Evolutionary conservation across 2,888 invertebrate species (phyloP), one percentile per base, ranked within the genome.

Genomic region (Drosophila koepferae): DNA sequence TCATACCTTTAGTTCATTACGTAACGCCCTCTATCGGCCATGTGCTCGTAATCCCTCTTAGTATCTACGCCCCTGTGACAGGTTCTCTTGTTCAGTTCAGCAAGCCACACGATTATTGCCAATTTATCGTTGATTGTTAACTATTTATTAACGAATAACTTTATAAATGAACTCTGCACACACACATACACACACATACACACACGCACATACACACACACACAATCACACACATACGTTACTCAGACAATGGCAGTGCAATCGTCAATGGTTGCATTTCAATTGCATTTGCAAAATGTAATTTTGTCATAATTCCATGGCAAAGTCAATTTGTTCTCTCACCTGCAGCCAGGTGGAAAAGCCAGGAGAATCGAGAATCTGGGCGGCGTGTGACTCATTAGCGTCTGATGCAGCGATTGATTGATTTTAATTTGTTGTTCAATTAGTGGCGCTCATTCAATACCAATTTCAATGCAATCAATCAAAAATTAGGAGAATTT

Each of bases 111-210:
- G 49, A 65, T 63, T 61, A 70, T 73, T 86, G 81, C 62, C 90
- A 86, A 86, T 86, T 86, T 90, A 86, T 74, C 75, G 81, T 64
- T 81, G 74, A 86, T 90, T 86, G 86, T 83, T 81, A 86, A 90
- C 86, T 83, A 90, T 86, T 88, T 86, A 86, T 86, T 90, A 88
- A 88, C 77, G 75, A 73, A 88, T 82, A 87, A 80, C 83, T 75
- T 75, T 75, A 89, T 88, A 88, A 87, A 86, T 69, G 73, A 75
- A 72, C 59, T 51, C 48, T 18, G 38, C 59, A 67, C 38, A 56
- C 41, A 68, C 36, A 48, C 44, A 46, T 23, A 60, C 62, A 44
- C 46, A 60, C n/a, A n/a, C n/a, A n/a, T n/a, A n/a, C n/a, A n/a
- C 38, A 44, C 31, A 59, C 62, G 44, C 38, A 48, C 28, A 53